Base-by-base conservation (phyloP, 2,797 vertebrate genomes). In the Hoplostethus mediterraneus region DNA sequence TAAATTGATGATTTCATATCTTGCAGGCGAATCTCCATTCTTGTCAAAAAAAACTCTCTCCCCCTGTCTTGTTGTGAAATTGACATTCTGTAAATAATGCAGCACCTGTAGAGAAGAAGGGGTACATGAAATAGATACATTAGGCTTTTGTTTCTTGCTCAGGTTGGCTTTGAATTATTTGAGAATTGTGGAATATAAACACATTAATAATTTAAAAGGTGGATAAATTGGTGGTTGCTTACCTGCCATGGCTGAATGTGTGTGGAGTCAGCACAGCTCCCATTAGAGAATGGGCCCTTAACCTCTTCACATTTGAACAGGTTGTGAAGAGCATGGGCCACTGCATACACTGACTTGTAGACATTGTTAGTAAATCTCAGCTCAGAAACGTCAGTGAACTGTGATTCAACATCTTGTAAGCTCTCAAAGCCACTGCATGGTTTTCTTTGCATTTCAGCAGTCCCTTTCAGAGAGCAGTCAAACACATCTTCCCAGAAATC, bases 351-450 rank as follows among this genome's bases (percentile, higher is more conserved):
- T 3, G 95, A 90, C 74, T 96, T 95, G 75, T 94, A 96, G 4
- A 96, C 93, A 48, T 96, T 96, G 75, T 96, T 93, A 0, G 91
- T 93, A 57, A 95, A 93, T 73, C 95, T 94, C 54, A 96, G 81
- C 64, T 96, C 92, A 36, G 94, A 93, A 9, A 94, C 85, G 83
- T 96, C 94, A 8, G 94, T 93, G 51, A 95, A 96, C 6, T 83
- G 82, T 64, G 94, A 96, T 4, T 92, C 55, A 13, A 95, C 86
- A 13, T 91, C 82, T 61, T 83, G 88, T 61, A 96, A 76, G 56
- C 89, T 92, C 81, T 97, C 95, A 6, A 73, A 83, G 53, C 95
- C 94, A 8, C 89, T 94, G 71, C 95, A 95, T 1, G 54, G 79
- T 56, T 73, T 82, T 68, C 21, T 87, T 4, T 61, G 36, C 36